These are phyloP conservation scores for Polylopha cassiicola DNA, from an alignment of 2,888 invertebrate genomes.

Conservation along the genomic window DNA sequence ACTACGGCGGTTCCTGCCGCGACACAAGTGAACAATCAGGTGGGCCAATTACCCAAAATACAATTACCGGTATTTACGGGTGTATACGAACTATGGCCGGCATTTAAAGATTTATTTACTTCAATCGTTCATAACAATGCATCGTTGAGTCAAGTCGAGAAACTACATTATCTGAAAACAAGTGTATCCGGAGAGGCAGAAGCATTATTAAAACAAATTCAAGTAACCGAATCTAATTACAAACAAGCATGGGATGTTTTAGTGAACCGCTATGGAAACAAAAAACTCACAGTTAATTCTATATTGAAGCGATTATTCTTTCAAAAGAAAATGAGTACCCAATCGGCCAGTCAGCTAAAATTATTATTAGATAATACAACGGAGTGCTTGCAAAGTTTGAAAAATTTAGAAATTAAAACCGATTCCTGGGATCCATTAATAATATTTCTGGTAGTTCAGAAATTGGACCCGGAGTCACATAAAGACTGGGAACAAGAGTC, in stretches of 20 bases:
- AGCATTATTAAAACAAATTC: neutral
- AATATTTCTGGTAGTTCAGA: constrained; percentile 1
- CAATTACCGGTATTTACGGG: neutral
- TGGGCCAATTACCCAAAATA: neutral
- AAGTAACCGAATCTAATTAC: neutral
- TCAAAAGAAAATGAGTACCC: neutral
- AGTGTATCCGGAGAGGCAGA: neutral
- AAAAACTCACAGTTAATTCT: neutral
- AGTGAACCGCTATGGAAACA: neutral
- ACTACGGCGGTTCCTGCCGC: neutral
- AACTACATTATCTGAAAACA: neutral
- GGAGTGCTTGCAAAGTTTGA: neutral
- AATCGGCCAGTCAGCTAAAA: neutral
- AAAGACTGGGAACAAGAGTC: neutral
- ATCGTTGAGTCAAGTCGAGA: neutral
- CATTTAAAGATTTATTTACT: neutral
- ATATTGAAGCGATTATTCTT: neutral
- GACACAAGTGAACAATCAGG: no score
- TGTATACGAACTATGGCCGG: neutral
- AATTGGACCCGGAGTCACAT: constrained; percentile 1
- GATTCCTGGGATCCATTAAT: neutral
- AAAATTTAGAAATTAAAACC: neutral
- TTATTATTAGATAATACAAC: neutral
- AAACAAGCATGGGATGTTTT: neutral
- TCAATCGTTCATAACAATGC: neutral